Percentiles rank a stretch among this genome's conserved stretches.
phyloP scores from a whole-genome alignment of 2,797 vertebrate species.

The Neosilurus mollespiculum region DNA sequence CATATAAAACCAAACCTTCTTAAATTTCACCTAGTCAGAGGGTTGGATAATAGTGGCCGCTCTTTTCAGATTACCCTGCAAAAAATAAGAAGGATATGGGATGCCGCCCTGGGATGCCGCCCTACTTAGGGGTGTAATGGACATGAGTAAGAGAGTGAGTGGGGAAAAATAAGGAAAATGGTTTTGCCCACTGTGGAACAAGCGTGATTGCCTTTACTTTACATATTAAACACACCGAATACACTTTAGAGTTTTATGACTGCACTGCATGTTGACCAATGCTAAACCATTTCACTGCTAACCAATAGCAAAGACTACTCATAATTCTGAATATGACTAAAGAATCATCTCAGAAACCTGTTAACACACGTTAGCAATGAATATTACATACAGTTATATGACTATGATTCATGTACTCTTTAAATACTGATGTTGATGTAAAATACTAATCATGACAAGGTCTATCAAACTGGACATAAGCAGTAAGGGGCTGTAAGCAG shows the following conservation, averaged over 20 bases:
- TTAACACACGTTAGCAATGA: neutral
- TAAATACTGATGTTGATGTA: too few species aligned
- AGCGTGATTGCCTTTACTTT: neutral
- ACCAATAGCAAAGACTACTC: neutral
- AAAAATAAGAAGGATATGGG: neutral
- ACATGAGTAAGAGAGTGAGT: too few species aligned
- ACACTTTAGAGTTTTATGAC: neutral
- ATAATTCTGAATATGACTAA: too few species aligned
- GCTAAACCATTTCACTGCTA: neutral
- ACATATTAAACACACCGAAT: neutral
- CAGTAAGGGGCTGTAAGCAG: slow-evolving; percentile 54
- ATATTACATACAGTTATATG: neutral
- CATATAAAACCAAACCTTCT: slow-evolving; percentile 7
- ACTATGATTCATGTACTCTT: neutral
- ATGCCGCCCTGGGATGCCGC: too few species aligned
- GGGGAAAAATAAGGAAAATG: neutral
- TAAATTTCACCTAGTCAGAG: slow-evolving; percentile 34
- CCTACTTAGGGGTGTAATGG: too few species aligned
- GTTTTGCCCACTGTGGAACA: neutral
- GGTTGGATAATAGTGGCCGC: neutral
- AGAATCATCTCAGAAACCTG: too few species aligned
- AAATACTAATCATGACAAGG: neutral
- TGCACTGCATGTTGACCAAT: neutral
- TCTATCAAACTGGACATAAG: neutral
- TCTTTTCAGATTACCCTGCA: neutral